These are phyloP conservation scores for Campoplex nolae DNA, from an alignment of 2,888 invertebrate species.

Conservation along the genomic window DNA sequence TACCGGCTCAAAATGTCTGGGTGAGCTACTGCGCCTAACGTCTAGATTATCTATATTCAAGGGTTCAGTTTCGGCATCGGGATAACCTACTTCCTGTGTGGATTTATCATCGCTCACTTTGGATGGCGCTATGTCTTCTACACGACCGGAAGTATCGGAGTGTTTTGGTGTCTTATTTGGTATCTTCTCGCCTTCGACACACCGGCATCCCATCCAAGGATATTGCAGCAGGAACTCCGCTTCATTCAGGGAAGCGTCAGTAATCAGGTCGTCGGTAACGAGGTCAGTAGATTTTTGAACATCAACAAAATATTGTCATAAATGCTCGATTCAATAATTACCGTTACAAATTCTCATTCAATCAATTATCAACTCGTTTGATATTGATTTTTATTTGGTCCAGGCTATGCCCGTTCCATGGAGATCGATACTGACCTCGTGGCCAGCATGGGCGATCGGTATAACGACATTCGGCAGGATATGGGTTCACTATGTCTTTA, in stretches of 20 bases:
- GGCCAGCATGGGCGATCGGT: conserved; percentile 90
- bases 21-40: conserved; percentile 82
- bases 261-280: conserved; percentile 85
- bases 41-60: conserved; percentile 78
- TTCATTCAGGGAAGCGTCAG: conserved; percentile 89
- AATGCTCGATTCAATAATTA: not conserved
- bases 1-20: conserved; percentile 78
- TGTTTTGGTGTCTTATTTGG: conserved; percentile 89
- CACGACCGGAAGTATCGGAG: conserved; percentile 88
- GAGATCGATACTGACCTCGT: conserved; percentile 87
- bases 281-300: conserved; percentile 78
- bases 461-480: conserved; percentile 91
- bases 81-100: conserved; percentile 89
- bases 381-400: too few relatives aligned
- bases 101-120: conserved; percentile 88
- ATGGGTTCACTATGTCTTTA: conserved; percentile 91
- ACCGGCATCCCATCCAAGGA: conserved; percentile 89
- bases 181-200: conserved; percentile 89
- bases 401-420: conserved; percentile 87
- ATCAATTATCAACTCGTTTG: too few relatives aligned
- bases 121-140: conserved; percentile 90
- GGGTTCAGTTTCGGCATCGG: conserved; percentile 91
- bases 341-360: not conserved
- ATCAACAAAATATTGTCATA: not conserved
- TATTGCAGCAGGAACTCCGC: conserved; percentile 87